These are phyloP conservation scores for Himalopsyche anomala DNA, from an alignment of 2,888 invertebrate genomes.

Conservation along the genomic window DNA sequence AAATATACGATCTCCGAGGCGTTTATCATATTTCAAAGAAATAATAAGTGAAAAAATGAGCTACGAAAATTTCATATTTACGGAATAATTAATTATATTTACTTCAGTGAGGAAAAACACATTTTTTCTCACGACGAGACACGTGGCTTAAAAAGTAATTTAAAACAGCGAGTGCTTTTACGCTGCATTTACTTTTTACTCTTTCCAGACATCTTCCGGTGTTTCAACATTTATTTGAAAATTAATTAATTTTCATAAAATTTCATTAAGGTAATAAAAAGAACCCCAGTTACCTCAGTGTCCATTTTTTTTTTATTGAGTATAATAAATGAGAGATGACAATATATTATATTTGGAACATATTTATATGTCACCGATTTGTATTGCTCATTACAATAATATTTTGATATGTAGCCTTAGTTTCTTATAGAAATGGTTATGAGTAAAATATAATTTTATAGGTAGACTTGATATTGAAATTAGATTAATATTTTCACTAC, in stretches of 20 bases:
- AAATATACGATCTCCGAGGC: conserved; percentile 10
- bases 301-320: too few relatives aligned
- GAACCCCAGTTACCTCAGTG: not conserved
- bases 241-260: not conserved
- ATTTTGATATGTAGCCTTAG: too few relatives aligned
- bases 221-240: conserved; percentile 6
- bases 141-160: conserved; percentile 40
- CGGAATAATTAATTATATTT: conserved; percentile 32
- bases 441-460: too few relatives aligned
- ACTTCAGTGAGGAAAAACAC: conserved; percentile 1
- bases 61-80: not conserved
- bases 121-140: conserved; percentile 18
- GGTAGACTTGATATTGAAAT: too few relatives aligned
- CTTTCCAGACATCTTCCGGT: not conserved
- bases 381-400: too few relatives aligned
- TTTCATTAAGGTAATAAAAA: not conserved
- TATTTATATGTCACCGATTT: too few relatives aligned
- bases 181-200: conserved; percentile 4
- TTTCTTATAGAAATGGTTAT: too few relatives aligned
- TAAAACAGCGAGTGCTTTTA: conserved; percentile 9
- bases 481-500: too few relatives aligned
- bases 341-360: too few relatives aligned
- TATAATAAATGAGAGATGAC: too few relatives aligned
- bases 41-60: not conserved
- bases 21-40: conserved; percentile 8